Evolutionary conservation across 1,140 invertebrate genomes (phyloP).

Genomic region (Drosophila burlai): DNA sequence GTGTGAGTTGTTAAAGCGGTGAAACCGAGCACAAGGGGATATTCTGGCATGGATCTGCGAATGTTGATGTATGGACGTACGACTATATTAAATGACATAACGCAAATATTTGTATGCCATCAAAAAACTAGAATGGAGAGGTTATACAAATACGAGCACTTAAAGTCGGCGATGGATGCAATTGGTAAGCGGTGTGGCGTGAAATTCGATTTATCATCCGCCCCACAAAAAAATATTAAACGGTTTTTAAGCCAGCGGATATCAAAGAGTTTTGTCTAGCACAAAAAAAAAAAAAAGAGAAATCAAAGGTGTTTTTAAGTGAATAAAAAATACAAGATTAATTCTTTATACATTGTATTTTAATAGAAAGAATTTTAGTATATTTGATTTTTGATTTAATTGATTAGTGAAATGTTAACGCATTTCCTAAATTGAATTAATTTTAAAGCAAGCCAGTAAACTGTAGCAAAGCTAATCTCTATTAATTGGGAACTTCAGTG

Average conservation of each 20-base stretch:
- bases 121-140: not conserved
- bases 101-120: slow-evolving; percentile 10
- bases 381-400: not conserved
- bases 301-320: not conserved
- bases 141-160: not conserved
- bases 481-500: not conserved
- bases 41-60: not conserved
- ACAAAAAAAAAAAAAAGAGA: too few relatives aligned
- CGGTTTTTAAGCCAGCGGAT: not conserved
- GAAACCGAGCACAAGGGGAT: not conserved
- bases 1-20: slow-evolving; percentile 1
- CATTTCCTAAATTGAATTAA: not conserved
- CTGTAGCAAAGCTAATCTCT: not conserved
- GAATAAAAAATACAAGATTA: not conserved
- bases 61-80: slow-evolving; percentile 3
- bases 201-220: slow-evolving; percentile 4
- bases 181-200: slow-evolving; percentile 4
- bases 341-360: not conserved
- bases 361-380: not conserved
- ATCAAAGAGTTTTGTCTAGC: too few relatives aligned
- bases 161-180: slow-evolving; percentile 1
- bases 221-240: not conserved
- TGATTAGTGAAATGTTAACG: too few relatives aligned
- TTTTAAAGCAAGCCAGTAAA: not conserved
- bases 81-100: slow-evolving; percentile 4